Base-by-base conservation (phyloP, 2,113 vertebrate genomes). In the Synchiropus splendidus region DNA sequence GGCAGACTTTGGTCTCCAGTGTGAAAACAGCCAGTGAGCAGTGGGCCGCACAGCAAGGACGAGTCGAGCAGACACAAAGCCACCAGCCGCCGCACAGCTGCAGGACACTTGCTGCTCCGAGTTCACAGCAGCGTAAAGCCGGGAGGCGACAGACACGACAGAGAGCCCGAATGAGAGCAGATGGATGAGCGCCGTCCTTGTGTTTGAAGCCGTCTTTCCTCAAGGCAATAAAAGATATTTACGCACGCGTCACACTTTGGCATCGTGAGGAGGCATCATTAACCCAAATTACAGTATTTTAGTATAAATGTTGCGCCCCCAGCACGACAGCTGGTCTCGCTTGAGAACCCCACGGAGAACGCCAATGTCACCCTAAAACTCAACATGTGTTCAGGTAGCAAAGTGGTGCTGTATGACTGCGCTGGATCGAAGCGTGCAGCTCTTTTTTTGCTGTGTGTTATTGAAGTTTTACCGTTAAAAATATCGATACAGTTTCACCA, bases 191-290 rank as follows among this genome's bases (percentile, higher is more conserved):
- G 9, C 43, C 35, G 69, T 74, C 61, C 60, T 79, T 74, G 75
- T 70, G 55, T 77, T 66, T 76, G 42, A 75, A 60, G 73, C 70
- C 6, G 61, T 57, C 72, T 71, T 78, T 79, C 70, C 76, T 77
- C 55, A 6, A 5, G 45, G 76, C 71, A 16, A 55, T 39, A 53
- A 18, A 36, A 48, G 13, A 51, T 48, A 54, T 39, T 43, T 27
- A 27, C 32, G 31, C 45, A 5, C 39, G 41, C 43, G 45, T 47
- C 54, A 13, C 36, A 10, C 43, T 31, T 27, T 42, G 43, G 51
- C 14, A 14, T 33, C 16, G 2, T n/a, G 21, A 64, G 18, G 42
- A 18, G 31, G 45, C 10, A 32, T 60, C 43, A 60, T 64, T 60
- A 65, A 58, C 60, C 45, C 38, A 38, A 61, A 70, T 65, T 51